phyloP scores from a whole-genome alignment of 2,888 invertebrate species.

The Acanthosepion pharaonis region DNA sequence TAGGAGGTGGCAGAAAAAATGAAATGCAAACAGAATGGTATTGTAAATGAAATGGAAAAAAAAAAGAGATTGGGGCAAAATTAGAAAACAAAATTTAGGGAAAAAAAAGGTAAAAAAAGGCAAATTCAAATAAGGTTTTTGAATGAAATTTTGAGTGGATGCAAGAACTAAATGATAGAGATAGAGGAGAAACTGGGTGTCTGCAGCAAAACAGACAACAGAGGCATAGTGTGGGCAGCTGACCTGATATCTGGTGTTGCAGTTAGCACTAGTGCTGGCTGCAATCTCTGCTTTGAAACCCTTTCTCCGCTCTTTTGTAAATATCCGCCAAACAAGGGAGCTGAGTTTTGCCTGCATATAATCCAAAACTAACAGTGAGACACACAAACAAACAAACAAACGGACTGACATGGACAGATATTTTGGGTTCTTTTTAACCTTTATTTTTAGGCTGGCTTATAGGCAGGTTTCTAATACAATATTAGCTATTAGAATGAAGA shows the following conservation, averaged over 20 bases:
- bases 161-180: conserved; percentile 33
- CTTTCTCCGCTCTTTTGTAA: conserved; percentile 44
- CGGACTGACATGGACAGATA: neutral
- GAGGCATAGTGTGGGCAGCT: conserved; percentile 22
- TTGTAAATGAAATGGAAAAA: neutral
- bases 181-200: neutral
- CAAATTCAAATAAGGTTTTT: neutral
- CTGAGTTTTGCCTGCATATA: conserved; percentile 44
- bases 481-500: neutral
- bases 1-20: too few species aligned
- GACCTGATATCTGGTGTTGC: conserved; percentile 42
- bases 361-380: conserved; percentile 44
- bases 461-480: neutral
- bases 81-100: neutral
- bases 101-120: neutral
- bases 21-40: too few species aligned
- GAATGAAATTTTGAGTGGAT: neutral
- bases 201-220: neutral
- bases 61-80: neutral
- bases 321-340: conserved; percentile 46
- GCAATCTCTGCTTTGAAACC: conserved; percentile 45
- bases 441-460: neutral
- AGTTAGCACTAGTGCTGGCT: conserved; percentile 34
- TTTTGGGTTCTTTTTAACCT: neutral
- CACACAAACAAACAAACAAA: neutral